These are phyloP conservation scores for Silurus meridionalis DNA, from an alignment of 2,113 vertebrate genomes.

Conservation along the genomic window DNA sequence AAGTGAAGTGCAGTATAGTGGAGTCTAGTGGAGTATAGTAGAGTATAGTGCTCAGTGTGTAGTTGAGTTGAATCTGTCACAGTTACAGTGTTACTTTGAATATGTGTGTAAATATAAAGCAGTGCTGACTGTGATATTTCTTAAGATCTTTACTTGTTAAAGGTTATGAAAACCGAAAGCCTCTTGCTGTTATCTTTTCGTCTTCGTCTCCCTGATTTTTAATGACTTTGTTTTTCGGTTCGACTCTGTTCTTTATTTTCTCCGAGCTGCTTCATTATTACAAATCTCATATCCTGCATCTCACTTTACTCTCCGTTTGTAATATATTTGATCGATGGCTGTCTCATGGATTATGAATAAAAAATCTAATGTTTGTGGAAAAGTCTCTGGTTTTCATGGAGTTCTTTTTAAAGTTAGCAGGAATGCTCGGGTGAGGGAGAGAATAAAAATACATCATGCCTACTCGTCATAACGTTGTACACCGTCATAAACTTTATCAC, in stretches of 20 bases:
- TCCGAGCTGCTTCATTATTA: background rate
- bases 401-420: constrained; percentile 4
- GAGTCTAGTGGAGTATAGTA: background rate
- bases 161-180: background rate
- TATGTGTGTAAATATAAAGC: constrained; percentile 31
- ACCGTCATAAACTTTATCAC: background rate
- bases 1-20: too few relatives aligned
- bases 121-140: background rate
- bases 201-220: background rate
- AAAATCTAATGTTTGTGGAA: background rate
- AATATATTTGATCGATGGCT: constrained; percentile 17
- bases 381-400: background rate
- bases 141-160: background rate
- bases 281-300: constrained; percentile 16
- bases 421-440: background rate
- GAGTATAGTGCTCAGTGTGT: background rate
- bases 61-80: background rate
- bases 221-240: background rate
- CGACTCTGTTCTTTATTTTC: background rate
- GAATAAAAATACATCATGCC: background rate
- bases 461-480: background rate
- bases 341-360: constrained; percentile 21
- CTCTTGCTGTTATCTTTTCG: background rate
- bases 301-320: constrained; percentile 11
- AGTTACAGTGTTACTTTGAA: background rate